Percentiles rank a stretch among this genome's conserved stretches.
These are phyloP conservation scores for Rallus limicola DNA, from an alignment of 2,113 vertebrate species.

Conservation along the genomic window DNA sequence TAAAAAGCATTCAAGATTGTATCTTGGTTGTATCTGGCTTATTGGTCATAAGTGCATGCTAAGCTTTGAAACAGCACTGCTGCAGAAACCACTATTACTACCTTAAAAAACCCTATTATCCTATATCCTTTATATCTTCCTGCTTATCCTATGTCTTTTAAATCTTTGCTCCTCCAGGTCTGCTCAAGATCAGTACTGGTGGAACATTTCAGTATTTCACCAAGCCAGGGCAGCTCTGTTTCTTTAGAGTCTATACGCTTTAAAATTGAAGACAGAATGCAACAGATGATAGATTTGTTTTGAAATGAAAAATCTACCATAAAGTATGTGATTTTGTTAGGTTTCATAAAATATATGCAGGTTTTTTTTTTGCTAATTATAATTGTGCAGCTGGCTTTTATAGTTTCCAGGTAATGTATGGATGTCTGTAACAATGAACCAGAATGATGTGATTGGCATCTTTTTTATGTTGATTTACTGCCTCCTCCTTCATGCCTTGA, in stretches of 20 bases:
- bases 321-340: neutral
- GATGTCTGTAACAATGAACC: neutral
- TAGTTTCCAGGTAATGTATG: neutral
- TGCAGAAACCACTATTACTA: neutral
- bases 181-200: neutral
- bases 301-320: neutral
- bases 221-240: neutral
- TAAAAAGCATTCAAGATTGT: neutral
- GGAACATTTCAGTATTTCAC: neutral
- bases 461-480: conserved; percentile 39
- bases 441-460: conserved; percentile 13
- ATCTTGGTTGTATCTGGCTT: neutral
- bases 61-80: neutral
- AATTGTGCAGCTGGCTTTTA: neutral
- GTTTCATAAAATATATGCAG: neutral
- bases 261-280: neutral
- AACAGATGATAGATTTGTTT: neutral
- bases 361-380: neutral
- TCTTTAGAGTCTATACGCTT: neutral
- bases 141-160: neutral
- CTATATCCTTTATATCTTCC: neutral
- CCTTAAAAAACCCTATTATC: neutral
- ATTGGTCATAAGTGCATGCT: neutral
- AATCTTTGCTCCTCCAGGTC: neutral
- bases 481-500: neutral